Percentiles rank a stretch among this genome's conserved stretches.
These are phyloP conservation scores for Chaunax sp. DNA, from an alignment of 2,797 vertebrate species.

Conservation along the genomic window DNA sequence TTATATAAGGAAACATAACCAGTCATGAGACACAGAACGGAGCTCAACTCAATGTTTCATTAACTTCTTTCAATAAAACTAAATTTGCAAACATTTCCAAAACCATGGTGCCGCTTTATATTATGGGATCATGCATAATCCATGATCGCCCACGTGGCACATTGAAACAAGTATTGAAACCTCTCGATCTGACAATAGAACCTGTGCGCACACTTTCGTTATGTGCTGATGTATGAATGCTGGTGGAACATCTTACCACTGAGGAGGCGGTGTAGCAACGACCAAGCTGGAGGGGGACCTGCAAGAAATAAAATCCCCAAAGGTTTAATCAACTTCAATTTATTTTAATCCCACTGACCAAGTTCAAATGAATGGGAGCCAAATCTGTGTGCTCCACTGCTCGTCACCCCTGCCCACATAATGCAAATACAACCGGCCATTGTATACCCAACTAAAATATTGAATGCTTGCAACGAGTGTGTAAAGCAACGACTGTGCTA, in stretches of 20 bases:
- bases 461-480: constrained; percentile 30
- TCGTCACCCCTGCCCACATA: neutral
- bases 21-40: no score
- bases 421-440: constrained; percentile 2
- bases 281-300: constrained; percentile 80
- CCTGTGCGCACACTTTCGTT: neutral
- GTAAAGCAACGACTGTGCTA: constrained; percentile 38
- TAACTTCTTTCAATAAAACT: no score
- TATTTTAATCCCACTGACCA: neutral
- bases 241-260: constrained; percentile 80
- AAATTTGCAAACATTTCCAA: no score
- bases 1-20: no score
- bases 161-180: neutral
- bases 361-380: neutral
- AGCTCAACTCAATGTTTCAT: no score
- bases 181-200: neutral
- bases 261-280: constrained; percentile 83
- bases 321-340: constrained; percentile 4
- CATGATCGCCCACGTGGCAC: no score
- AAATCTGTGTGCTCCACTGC: neutral
- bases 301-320: constrained; percentile 39
- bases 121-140: no score
- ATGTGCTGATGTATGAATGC: neutral
- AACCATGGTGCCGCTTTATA: no score
- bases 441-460: neutral